phyloP scores from a whole-genome alignment of 1,140 invertebrate genomes.

The Contarinia nasturtii region DNA sequence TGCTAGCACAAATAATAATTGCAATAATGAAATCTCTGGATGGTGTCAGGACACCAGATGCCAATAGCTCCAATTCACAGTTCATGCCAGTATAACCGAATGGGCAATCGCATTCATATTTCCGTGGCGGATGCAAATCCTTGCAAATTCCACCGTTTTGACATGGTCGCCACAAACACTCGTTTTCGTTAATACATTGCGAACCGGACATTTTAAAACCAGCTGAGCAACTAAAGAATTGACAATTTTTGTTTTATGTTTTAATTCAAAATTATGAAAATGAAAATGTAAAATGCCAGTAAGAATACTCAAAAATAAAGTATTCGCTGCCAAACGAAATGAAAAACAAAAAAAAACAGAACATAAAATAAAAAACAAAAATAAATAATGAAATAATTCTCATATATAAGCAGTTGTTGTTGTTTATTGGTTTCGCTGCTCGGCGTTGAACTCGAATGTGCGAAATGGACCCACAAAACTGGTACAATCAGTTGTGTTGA shows the following conservation, averaged over 20 bases:
- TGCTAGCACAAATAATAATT: slow-evolving; percentile 52
- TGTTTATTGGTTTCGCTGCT: no score
- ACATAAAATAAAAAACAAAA: background rate
- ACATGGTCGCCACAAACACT: slow-evolving; percentile 47
- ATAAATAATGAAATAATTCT: background rate
- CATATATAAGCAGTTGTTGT: background rate
- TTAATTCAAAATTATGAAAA: no score
- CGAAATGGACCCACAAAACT: no score
- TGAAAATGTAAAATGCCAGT: background rate
- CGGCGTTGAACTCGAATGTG: no score
- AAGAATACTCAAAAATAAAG: background rate
- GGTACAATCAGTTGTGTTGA: no score
- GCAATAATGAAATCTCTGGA: slow-evolving; percentile 69
- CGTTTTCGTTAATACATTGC: slow-evolving; percentile 54
- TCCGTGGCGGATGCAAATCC: slow-evolving; percentile 44
- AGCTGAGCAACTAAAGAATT: slow-evolving; percentile 40
- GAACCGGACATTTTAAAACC: slow-evolving; percentile 39
- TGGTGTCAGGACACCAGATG: slow-evolving; percentile 55
- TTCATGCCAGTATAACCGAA: slow-evolving; percentile 53
- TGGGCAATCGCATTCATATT: slow-evolving; percentile 57
- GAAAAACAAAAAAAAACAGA: no score
- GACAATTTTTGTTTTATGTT: background rate
- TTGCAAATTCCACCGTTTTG: slow-evolving; percentile 50
- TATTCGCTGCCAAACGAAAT: background rate
- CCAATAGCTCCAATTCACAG: slow-evolving; percentile 54